phyloP scores from a whole-genome alignment of 2,797 vertebrate species.

The Acomys russatus region DNA sequence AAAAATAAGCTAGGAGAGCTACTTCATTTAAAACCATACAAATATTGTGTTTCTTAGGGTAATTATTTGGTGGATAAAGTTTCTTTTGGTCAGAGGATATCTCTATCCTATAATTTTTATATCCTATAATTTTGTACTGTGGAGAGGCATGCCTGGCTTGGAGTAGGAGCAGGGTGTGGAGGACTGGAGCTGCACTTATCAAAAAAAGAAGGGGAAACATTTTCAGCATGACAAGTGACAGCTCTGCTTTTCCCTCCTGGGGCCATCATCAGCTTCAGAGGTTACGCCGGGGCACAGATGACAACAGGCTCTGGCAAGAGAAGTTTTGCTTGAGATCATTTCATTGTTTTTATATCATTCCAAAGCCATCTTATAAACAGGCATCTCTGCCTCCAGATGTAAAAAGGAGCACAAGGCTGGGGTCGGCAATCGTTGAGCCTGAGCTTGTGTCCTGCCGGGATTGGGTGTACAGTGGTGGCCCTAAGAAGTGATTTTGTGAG shows the following conservation, averaged over 20 bases:
- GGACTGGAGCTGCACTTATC: slow-evolving; percentile 25
- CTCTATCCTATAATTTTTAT: slow-evolving; percentile 51
- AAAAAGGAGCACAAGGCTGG: not conserved
- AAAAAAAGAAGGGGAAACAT: slow-evolving; percentile 17
- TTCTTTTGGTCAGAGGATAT: slow-evolving; percentile 43
- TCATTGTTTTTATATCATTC: slow-evolving; percentile 58
- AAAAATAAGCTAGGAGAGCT: not conserved
- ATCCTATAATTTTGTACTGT: slow-evolving; percentile 61
- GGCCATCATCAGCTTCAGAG: not conserved
- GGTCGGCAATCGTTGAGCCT: not conserved
- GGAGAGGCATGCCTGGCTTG: not conserved
- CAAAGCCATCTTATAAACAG: slow-evolving; percentile 9
- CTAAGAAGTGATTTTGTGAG: not conserved
- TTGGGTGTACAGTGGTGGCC: not conserved
- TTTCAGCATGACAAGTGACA: not conserved
- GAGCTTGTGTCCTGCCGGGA: not conserved
- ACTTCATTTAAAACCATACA: slow-evolving; percentile 7
- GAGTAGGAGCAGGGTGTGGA: slow-evolving; percentile 22
- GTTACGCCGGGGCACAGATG: not conserved
- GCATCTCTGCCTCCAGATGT: not conserved
- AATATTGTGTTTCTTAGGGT: slow-evolving; percentile 45
- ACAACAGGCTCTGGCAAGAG: not conserved
- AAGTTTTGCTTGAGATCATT: slow-evolving; percentile 45
- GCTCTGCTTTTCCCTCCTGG: slow-evolving; percentile 11
- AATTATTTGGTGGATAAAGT: slow-evolving; percentile 16